A percentile compares a stretch with the other conserved stretches of the same genome.
Conservation (phyloP, 2,888 invertebrate genomes). For the Embidobia sp. region DNA sequence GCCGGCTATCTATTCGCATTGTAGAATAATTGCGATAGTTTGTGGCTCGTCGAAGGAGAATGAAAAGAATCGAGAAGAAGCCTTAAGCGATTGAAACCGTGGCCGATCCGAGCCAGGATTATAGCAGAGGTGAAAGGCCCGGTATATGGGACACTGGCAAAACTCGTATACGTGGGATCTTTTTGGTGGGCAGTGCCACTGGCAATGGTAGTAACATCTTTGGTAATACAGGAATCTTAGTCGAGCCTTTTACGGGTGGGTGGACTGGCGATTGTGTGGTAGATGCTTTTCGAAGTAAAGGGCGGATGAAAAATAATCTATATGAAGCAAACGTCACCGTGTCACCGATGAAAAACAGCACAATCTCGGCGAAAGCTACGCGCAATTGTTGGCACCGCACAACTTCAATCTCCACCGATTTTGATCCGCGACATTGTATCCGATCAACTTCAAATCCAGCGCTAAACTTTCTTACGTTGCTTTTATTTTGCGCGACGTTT, state of each 20-base stretch:
- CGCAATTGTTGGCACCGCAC: constrained; percentile 24
- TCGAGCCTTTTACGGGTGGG: constrained; percentile 75
- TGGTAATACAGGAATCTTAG: constrained; percentile 70
- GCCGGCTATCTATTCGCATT: constrained; percentile 31
- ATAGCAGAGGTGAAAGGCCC: constrained; percentile 79
- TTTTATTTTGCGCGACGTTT: no score
- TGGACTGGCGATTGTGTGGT: constrained; percentile 53
- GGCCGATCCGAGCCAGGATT: constrained; percentile 61
- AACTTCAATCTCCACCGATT: constrained; percentile 19
- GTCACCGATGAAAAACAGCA: constrained; percentile 47
- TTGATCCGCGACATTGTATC: constrained; percentile 11
- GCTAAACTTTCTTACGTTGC: no score
- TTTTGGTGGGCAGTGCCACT: constrained; percentile 65
- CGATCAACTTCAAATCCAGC: no score
- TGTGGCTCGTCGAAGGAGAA: constrained; percentile 46
- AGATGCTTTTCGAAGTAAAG: constrained; percentile 61
- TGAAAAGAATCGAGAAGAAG: constrained; percentile 52
- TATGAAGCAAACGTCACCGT: constrained; percentile 56
- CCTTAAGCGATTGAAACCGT: constrained; percentile 60
- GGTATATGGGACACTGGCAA: constrained; percentile 77
- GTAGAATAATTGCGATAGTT: constrained; percentile 52
- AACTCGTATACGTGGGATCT: constrained; percentile 77
- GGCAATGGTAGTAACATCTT: constrained; percentile 64
- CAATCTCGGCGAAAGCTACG: constrained; percentile 42
- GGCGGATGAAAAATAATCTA: constrained; percentile 66